A percentile compares a stretch with the other conserved stretches of the same genome.
These are phyloP conservation scores for Nomada flava DNA, from an alignment of 2,888 invertebrate species.

Conservation along the genomic window DNA sequence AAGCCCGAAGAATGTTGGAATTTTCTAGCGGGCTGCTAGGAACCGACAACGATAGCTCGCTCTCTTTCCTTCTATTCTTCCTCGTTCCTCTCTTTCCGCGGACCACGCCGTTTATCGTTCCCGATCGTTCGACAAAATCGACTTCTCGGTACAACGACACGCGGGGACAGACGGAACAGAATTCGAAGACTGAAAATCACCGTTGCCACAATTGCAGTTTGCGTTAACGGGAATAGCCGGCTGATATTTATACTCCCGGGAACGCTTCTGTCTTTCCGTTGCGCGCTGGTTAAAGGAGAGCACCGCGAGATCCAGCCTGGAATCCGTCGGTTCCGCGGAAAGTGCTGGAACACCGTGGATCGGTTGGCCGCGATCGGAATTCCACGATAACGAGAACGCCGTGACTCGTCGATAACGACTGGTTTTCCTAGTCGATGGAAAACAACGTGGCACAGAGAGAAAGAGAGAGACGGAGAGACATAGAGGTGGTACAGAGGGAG, in stretches of 20 bases:
- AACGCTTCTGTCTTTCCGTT: background rate
- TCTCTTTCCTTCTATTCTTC: background rate
- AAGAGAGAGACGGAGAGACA: background rate
- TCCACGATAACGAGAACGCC: conserved; percentile 21
- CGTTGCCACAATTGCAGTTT: conserved; percentile 35
- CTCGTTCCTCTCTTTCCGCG: too few species aligned
- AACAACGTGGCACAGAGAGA: background rate
- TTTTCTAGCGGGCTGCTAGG: conserved; percentile 74
- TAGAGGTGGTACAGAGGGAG: background rate
- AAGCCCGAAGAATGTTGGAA: conserved; percentile 83
- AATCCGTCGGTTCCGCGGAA: conserved; percentile 31
- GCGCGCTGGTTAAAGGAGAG: background rate
- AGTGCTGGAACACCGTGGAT: background rate
- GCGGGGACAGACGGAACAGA: conserved; percentile 14
- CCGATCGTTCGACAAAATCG: too few species aligned
- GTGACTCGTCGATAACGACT: conserved; percentile 7
- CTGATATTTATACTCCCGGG: conserved; percentile 25
- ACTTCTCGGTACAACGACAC: too few species aligned
- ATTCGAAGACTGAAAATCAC: conserved; percentile 24
- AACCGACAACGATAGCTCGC: conserved; percentile 47
- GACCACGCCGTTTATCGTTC: too few species aligned
- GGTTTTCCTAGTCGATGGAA: conserved; percentile 25
- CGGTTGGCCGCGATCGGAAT: conserved; percentile 29
- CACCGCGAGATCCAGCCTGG: background rate
- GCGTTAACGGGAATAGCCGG: conserved; percentile 23